Base-by-base conservation (phyloP, 1,140 invertebrate genomes). In the Aplysia californica region DNA sequence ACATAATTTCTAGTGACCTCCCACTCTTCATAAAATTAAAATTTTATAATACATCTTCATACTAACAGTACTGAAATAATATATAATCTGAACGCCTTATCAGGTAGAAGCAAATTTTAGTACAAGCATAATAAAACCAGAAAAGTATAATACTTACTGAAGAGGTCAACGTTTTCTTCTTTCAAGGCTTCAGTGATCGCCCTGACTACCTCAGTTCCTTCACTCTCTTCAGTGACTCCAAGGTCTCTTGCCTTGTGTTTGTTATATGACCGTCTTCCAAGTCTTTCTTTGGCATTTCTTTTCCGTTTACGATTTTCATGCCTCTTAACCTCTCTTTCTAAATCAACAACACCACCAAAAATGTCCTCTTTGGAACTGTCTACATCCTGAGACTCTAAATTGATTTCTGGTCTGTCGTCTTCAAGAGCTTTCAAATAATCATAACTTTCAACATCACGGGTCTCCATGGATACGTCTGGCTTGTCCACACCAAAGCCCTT, bases 81-180 rank as follows among this genome's bases (percentile, higher is more conserved):
- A n/a, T n/a, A n/a, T n/a, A n/a, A n/a, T n/a, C n/a, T n/a, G n/a
- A n/a, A n/a, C n/a, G n/a, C n/a, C n/a, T n/a, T n/a, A n/a, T n/a
- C n/a, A n/a, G n/a, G n/a, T n/a, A n/a, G n/a, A n/a, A n/a, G n/a
- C n/a, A n/a, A n/a, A n/a, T n/a, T n/a, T n/a, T n/a, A n/a, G n/a
- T n/a, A n/a, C n/a, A n/a, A n/a, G n/a, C n/a, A n/a, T n/a, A n/a
- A n/a, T n/a, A n/a, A n/a, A n/a, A n/a, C n/a, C n/a, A n/a, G n/a
- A n/a, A n/a, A n/a, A n/a, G n/a, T n/a, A n/a, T n/a, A n/a, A 23
- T 69, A 80, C 79, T 81, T 83, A 85, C 85, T 80, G 36, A 86
- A 82, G 18, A 87, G 56, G 39, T 84, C 79, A n/a, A 81, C 61
- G 75, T 86, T 86, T 26, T 79, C 76, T 67, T 87, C 86, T 61